Evolutionary conservation across 2,888 invertebrate species (phyloP).

Genomic region (Leptinotarsa haldemani): DNA sequence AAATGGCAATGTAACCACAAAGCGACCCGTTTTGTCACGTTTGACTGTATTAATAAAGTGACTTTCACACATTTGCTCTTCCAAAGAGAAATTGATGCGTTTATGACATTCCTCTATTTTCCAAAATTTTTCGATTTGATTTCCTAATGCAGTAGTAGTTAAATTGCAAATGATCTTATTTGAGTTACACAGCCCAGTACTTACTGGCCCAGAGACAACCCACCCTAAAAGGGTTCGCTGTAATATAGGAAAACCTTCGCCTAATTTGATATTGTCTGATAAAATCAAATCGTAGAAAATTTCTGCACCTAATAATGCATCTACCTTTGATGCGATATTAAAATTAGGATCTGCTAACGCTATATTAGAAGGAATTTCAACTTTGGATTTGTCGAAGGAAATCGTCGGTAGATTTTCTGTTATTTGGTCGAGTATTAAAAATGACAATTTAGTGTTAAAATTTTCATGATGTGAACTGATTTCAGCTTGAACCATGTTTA

Average conservation of each 20-base stretch:
- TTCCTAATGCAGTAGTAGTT: neutral
- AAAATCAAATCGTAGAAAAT: neutral
- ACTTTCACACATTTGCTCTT: neutral
- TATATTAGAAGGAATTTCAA: conserved; percentile 12
- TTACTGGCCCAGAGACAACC: neutral
- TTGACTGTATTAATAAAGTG: neutral
- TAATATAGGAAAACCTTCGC: neutral
- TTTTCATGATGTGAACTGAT: conserved; percentile 19
- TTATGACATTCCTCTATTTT: neutral
- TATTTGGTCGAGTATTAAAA: conserved; percentile 24
- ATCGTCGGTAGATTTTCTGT: conserved; percentile 6
- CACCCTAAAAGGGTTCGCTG: conserved; percentile 3
- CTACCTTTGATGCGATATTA: conserved; percentile 8
- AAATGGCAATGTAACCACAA: neutral
- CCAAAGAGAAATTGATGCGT: neutral
- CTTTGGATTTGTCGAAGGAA: conserved; percentile 3
- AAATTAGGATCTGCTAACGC: conserved; percentile 17
- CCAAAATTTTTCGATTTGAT: conserved; percentile 11
- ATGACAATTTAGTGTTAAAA: conserved; percentile 13
- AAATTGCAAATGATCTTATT: conserved; percentile 1
- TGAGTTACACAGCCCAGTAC: too few relatives aligned
- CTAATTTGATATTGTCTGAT: neutral
- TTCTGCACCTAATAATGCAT: neutral
- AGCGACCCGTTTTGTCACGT: conserved; percentile 1
- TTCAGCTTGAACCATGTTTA: neutral